Percentiles rank a stretch among this genome's conserved stretches.
phyloP scores from a whole-genome alignment of 2,113 vertebrate genomes.

The Propithecus coquereli region DNA sequence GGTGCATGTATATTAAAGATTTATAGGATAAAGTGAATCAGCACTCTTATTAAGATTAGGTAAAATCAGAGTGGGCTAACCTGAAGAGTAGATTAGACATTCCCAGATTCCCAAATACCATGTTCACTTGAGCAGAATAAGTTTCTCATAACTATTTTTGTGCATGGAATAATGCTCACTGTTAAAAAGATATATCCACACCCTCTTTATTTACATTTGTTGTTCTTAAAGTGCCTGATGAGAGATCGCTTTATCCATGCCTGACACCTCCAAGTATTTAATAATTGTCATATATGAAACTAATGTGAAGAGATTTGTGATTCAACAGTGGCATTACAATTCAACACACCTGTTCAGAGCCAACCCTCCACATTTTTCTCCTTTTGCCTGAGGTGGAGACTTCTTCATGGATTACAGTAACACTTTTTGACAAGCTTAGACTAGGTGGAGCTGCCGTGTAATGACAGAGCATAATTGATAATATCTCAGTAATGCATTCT shows the following conservation, averaged over 20 bases:
- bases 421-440: constrained; percentile 89
- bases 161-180: constrained; percentile 65
- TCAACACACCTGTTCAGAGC: constrained; percentile 84
- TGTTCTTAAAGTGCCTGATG: constrained; percentile 74
- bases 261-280: constrained; percentile 71
- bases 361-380: constrained; percentile 71
- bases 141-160: constrained; percentile 64
- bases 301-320: constrained; percentile 81
- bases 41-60: background rate
- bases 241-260: constrained; percentile 75
- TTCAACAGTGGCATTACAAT: constrained; percentile 78
- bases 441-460: constrained; percentile 83
- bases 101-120: constrained; percentile 46
- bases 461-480: constrained; percentile 81
- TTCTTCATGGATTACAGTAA: constrained; percentile 91
- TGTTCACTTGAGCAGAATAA: constrained; percentile 61
- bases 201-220: constrained; percentile 68
- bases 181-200: constrained; percentile 64
- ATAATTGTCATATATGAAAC: constrained; percentile 78
- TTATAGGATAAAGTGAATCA: constrained; percentile 17
- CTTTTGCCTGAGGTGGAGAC: constrained; percentile 82
- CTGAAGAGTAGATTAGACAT: constrained; percentile 13
- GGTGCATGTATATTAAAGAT: constrained; percentile 13
- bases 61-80: background rate
- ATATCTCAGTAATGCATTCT: constrained; percentile 84